Base-by-base conservation (phyloP, 2,113 vertebrate species). In the Todiramphus chloris region DNA sequence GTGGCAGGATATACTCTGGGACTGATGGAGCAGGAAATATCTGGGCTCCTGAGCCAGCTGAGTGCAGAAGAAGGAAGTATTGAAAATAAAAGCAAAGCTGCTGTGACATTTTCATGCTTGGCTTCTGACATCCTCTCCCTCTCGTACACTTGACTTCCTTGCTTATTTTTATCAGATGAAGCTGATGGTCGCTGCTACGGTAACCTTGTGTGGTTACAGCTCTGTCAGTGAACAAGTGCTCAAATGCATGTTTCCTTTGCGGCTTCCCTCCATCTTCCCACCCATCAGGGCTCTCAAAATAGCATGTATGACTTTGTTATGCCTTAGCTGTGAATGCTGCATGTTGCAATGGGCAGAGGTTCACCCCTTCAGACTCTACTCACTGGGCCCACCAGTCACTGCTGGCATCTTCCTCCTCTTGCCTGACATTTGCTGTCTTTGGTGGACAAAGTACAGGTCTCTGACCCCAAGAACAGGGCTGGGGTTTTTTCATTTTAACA, bases 111-210 rank as follows among this genome's bases (percentile, higher is more conserved):
- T 97, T 97, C 58, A 79, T 88, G 90, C 83, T 94, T 78, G 79
- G 78, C 86, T 96, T 96, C 91, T 92, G 93, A 97, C 91, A 94
- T 87, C 92, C 73, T 80, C 89, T 94, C 37, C 72, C 25, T 86
- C 80, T 91, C 16, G 3, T 53, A 64, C 91, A 87, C 69, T 93
- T 77, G 90, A 92, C 85, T 97, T 96, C 93, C 70, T 75, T 41
- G 86, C 95, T 95, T 98, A 96, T 97, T 97, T 98, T 97, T 97
- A 97, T 97, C 97, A 96, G 93, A 96, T 94, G 93, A 94, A 67
- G 37, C 85, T 83, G 86, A 79, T 97, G 97, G 91, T 96, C 62
- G 93, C 91, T 97, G 91, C 96, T 91, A 91, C 72, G 39, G 96
- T 93, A 94, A 96, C 95, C 62, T 53, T 43, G 81, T 82, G 90